Base-by-base conservation (phyloP, 2,797 vertebrate species). In the Pempheris klunzingeri region DNA sequence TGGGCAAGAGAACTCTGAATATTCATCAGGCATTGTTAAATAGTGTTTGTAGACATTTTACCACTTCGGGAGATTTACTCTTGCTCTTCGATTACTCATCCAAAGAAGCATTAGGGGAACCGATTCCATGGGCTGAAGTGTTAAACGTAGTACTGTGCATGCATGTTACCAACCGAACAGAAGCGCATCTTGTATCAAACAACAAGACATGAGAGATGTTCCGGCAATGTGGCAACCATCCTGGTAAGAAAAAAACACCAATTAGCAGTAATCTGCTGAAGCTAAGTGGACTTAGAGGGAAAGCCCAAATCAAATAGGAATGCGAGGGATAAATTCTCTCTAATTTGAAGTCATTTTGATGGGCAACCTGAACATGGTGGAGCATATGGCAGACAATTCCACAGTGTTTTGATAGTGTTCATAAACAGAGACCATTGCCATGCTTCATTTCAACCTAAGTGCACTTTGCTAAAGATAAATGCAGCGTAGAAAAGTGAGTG, bases 1-100 rank as follows among this genome's bases (percentile, higher is more conserved):
- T 76, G 52, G 71, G 81, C 59, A 61, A 41, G 61, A 82, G 69
- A 82, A 55, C 68, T 70, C 78, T 94, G 92, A 95, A 95, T 96
- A 95, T 95, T 95, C 92, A 95, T 94, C 87, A 93, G 84, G 57
- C 81, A 77, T 94, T 93, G 92, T 95, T 94, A 91, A 90, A 90
- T 76, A 78, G 87, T 91, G 86, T 93, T 93, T 93, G 90, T 85
- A 88, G 92, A 94, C 85, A 71, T 88, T 81, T 84, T 79, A 85
- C 69, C 81, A 82, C 82, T 92, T 84, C 53, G 72, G 87, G 82
- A 91, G 86, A 83, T 84, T 90, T 86, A 80, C 58, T 39, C 68
- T 66, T 52, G 70, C 84, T 87, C 85, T 80, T 86, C 69, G 47
- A 78, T 84, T 80, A 81, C 81, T 82, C 80, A 75, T 72, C 76